Evolutionary conservation across 2,888 invertebrate genomes (phyloP).

Genomic region (Ectobius pallidus): DNA sequence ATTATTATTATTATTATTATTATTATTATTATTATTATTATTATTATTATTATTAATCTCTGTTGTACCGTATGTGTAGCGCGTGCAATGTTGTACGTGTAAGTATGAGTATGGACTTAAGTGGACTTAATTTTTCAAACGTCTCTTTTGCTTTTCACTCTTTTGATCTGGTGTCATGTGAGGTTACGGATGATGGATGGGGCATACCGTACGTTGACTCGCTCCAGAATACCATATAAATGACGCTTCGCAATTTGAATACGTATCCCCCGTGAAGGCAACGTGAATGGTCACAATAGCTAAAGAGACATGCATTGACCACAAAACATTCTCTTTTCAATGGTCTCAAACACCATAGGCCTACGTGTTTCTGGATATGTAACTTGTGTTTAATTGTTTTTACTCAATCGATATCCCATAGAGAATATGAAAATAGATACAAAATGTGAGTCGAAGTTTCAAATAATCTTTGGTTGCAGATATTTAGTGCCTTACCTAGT

Average conservation of each 20-base stretch:
- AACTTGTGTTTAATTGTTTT: too few relatives aligned
- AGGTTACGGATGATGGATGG: conserved; percentile 15
- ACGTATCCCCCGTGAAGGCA: background rate
- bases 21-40: conserved; percentile 9
- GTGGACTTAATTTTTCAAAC: conserved; percentile 22
- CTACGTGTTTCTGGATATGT: too few relatives aligned
- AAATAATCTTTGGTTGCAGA: too few relatives aligned
- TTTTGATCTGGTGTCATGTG: conserved; percentile 4
- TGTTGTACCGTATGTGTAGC: background rate
- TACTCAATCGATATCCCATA: too few relatives aligned
- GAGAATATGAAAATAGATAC: too few relatives aligned
- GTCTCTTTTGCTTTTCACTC: background rate
- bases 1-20: conserved; percentile 1
- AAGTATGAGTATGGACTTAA: background rate
- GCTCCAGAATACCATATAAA: background rate
- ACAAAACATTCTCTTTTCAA: too few relatives aligned
- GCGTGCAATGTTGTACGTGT: too few relatives aligned
- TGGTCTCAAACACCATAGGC: too few relatives aligned
- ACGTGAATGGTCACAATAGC: background rate
- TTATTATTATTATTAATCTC: background rate
- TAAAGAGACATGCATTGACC: background rate
- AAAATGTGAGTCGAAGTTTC: too few relatives aligned
- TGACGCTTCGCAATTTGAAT: background rate
- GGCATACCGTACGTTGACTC: background rate
- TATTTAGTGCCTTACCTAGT: too few relatives aligned